A percentile compares a stretch with the other conserved stretches of the same genome.
phyloP scores from a whole-genome alignment of 1,140 invertebrate genomes.

The Drosophila murphyi region DNA sequence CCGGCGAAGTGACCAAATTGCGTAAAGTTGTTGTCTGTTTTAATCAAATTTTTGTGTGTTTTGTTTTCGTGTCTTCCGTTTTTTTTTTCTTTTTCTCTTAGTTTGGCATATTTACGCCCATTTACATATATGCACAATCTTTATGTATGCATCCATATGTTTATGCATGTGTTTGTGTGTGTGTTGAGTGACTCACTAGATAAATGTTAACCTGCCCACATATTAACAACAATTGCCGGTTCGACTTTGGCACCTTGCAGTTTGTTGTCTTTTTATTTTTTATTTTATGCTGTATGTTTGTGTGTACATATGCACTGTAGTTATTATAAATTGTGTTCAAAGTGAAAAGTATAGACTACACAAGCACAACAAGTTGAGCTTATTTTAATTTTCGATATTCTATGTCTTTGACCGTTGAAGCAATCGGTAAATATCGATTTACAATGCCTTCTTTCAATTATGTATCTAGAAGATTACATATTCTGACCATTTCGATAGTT shows the following conservation, averaged over 20 bases:
- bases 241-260: constrained; percentile 53
- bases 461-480: too few species aligned
- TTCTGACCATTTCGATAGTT: too few species aligned
- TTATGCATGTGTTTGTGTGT: constrained; percentile 8
- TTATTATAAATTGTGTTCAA: not conserved
- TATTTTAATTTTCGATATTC: too few species aligned
- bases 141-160: constrained; percentile 13
- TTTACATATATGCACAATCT: constrained; percentile 34
- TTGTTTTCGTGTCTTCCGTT: not conserved
- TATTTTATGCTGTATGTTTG: not conserved
- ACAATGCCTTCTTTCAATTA: too few species aligned
- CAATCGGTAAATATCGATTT: too few species aligned
- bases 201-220: constrained; percentile 45
- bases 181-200: constrained; percentile 55
- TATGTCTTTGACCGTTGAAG: too few species aligned
- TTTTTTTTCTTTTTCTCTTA: constrained; percentile 11
- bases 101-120: constrained; percentile 40
- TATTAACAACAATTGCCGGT: constrained; percentile 49
- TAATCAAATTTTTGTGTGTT: not conserved
- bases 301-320: constrained; percentile 5
- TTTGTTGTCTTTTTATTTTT: constrained; percentile 10
- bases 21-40: not conserved
- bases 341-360: too few species aligned
- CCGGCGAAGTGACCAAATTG: constrained; percentile 34
- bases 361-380: too few species aligned